These are phyloP conservation scores for Eupithecia subumbrata DNA, from an alignment of 2,888 invertebrate species.

Conservation along the genomic window DNA sequence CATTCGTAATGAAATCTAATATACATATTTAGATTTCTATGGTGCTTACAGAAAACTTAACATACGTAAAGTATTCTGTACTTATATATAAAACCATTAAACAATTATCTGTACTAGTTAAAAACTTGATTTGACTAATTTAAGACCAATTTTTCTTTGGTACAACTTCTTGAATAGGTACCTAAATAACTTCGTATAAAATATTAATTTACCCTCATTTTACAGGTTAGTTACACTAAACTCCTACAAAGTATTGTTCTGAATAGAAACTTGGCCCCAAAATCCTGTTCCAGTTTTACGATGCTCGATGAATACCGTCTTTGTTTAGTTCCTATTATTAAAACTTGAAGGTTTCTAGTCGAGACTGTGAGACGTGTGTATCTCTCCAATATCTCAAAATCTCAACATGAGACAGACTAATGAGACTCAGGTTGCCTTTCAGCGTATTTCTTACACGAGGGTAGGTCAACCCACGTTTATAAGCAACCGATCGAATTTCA, in stretches of 20 bases:
- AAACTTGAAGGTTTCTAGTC: background rate
- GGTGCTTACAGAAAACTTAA: no score
- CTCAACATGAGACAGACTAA: background rate
- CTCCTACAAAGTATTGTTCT: slow-evolving; percentile 1
- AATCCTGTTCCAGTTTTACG: background rate
- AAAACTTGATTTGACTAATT: background rate
- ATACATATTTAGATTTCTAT: no score
- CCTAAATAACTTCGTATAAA: background rate
- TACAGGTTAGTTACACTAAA: background rate
- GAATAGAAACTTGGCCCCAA: background rate
- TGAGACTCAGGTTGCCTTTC: slow-evolving; percentile 14
- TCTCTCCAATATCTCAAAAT: slow-evolving; percentile 30
- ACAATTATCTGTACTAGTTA: background rate
- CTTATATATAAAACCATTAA: background rate
- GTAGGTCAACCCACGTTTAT: background rate
- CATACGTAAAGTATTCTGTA: no score
- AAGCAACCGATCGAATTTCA: background rate
- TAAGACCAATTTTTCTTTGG: background rate
- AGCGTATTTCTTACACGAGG: background rate
- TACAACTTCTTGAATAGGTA: slow-evolving; percentile 1
- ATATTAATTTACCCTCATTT: background rate
- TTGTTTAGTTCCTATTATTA: slow-evolving; percentile 6
- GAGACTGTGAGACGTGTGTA: background rate
- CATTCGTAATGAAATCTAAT: no score
- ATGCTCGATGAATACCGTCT: background rate